These are phyloP conservation scores for Actinia equina DNA, from an alignment of 64 coral and sea anemone genomes.

Conservation along the genomic window DNA sequence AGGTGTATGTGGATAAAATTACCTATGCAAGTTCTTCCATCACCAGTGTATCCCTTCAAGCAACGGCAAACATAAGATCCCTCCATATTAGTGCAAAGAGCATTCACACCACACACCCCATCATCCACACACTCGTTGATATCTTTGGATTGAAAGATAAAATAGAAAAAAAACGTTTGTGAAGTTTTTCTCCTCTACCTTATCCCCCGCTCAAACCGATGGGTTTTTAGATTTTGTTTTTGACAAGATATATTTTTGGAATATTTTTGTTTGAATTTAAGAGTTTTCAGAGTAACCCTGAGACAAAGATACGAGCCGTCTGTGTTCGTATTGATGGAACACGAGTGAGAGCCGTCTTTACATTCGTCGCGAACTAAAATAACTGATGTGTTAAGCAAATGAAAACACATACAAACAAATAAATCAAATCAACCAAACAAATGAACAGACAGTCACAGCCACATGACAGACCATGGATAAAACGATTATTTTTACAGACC, in stretches of 20 bases:
- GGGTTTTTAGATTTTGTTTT: no score
- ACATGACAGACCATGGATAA: no score
- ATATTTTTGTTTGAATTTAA: no score
- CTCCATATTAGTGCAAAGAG: background rate
- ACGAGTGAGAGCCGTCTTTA: background rate
- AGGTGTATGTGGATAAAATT: no score
- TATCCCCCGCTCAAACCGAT: no score
- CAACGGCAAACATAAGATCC: slow-evolving; percentile 30
- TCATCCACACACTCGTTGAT: slow-evolving; percentile 21
- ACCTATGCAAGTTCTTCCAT: slow-evolving; percentile 27
- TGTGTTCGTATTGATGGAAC: background rate
- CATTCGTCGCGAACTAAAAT: background rate
- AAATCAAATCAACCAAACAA: no score
- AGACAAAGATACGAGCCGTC: background rate
- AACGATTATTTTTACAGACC: no score
- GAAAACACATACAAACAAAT: no score
- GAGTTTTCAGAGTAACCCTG: no score
- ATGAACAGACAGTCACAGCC: no score
- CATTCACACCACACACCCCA: background rate
- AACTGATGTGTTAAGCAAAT: background rate
- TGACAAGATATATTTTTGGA: no score
- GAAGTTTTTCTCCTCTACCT: no score
- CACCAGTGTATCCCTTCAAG: slow-evolving; percentile 3
- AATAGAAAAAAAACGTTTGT: background rate
- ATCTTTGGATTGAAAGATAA: background rate